phyloP scores from a whole-genome alignment of 2,113 vertebrate genomes.

The Peromyscus polionotus region DNA sequence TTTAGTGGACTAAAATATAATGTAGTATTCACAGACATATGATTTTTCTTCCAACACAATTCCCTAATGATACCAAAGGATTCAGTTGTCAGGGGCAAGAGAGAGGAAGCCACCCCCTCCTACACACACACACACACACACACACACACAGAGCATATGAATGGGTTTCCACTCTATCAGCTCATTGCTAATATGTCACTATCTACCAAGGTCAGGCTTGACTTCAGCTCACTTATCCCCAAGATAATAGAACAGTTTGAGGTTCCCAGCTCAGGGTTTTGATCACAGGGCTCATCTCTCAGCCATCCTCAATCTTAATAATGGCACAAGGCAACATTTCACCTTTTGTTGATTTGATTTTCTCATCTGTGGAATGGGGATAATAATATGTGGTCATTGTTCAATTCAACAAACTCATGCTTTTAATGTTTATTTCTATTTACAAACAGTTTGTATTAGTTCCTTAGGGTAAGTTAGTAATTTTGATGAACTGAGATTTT shows the following conservation, averaged over 20 bases:
- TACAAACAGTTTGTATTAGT: background rate
- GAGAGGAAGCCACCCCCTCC: constrained; percentile 9
- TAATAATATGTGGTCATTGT: background rate
- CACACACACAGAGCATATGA: constrained; percentile 15
- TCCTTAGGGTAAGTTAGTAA: background rate
- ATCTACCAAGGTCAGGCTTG: constrained; percentile 41
- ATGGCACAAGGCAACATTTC: background rate
- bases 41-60: constrained; percentile 75
- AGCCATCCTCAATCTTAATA: background rate
- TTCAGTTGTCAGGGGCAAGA: constrained; percentile 66
- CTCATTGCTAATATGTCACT: constrained; percentile 64
- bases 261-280: constrained; percentile 20
- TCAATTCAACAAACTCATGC: background rate
- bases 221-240: constrained; percentile 35
- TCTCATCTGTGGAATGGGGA: constrained; percentile 68
- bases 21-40: constrained; percentile 74
- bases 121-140: background rate
- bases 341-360: background rate
- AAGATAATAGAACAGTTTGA: constrained; percentile 36
- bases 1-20: constrained; percentile 75
- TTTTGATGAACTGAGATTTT: background rate
- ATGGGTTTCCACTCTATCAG: constrained; percentile 62
- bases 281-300: constrained; percentile 19
- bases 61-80: constrained; percentile 69
- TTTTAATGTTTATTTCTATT: background rate